Evolutionary conservation across 2,797 vertebrate species (phyloP), one percentile per base, ranked within the genome.

Genomic region (Dendrocincla tyrannina): DNA sequence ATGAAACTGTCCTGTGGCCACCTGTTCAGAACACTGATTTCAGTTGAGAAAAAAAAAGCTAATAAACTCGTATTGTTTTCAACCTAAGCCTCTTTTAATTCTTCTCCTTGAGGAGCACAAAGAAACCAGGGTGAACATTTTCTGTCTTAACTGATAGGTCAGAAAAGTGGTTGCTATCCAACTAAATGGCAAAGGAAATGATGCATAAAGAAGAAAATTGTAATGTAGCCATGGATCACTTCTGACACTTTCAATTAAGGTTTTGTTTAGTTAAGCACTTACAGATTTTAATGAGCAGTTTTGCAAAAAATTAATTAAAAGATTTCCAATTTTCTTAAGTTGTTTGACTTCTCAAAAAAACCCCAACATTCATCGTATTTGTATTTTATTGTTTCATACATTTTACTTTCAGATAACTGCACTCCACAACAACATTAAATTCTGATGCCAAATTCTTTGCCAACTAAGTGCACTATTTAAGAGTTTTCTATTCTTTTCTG

Each of bases 231-330:
- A 47, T 93, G 73, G 94, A 97, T 96, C 96, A 95, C 82, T 95
- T 96, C 89, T 97, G 96, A 95, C 95, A 96, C 85, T 93, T 97
- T 91, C 73, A 92, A 96, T 96, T 97, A 96, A 63, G 41, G 60
- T 94, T 97, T 93, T 97, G 95, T 97, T 98, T 96, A 96, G 91
- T 96, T 96, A 97, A 95, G 92, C 59, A 92, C 73, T 94, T 96
- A 75, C 19, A 91, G 84, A 77, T 96, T 94, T 93, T 96, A 97
- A 97, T 96, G 74, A 97, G 92, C 2, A 9, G 39, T 73, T 95
- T 79, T 82, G 75, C 6, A 80, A 90, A 97, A 96, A 96, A 91
- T 73, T 95, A 93, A 89, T 84, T 74, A 88, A 73, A 89, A 68
- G 3, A 89, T 76, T 91, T 85, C 44, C 47, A 50, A 41, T 72